Base-by-base conservation (phyloP, 2,113 vertebrate genomes). In the Australoheros scitulus region DNA sequence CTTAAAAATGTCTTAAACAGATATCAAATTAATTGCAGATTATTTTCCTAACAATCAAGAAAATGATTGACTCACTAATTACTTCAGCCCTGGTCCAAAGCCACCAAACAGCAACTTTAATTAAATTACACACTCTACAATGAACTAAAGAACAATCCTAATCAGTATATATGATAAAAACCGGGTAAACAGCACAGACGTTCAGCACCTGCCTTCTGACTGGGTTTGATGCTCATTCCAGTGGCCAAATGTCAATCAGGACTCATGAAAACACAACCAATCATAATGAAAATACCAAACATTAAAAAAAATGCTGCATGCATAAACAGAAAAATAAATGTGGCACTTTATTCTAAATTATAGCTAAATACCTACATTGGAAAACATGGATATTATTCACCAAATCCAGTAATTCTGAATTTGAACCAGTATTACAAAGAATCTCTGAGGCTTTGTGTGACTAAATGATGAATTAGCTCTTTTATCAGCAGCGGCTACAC, bases 381-480 rank as follows among this genome's bases (percentile, higher is more conserved):
- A 78, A 72, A 78, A 43, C 17, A 38, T 5, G 38, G 13, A 80
- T 65, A 47, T 75, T 56, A 80, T 85, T 83, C 75, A 84, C 81
- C 7, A 77, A 88, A 82, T 59, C 13, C 78, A 78, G 55, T 52
- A 68, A 56, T 85, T 34, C 13, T 57, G 78, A 76, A 89, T 68
- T 82, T 47, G 41, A 80, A 81, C 72, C 81, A 77, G 83, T 75
- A 83, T 75, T 78, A 81, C 81, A 77, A 74, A 68, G 75, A 72
- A 81, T 86, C 83, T 80, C 85, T 11, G 70, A 75, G 82, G 87
- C 80, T 91, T 81, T 87, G 85, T 87, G 87, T 82, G 82, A 89
- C 87, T 87, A 88, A 92, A 82, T 88, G 89, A 94, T 91, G 84
- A 93, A 92, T 93, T 93, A 91, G 87, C 87, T 85, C 83, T 82